Evolutionary conservation across 2,113 vertebrate species (phyloP), one percentile per base, ranked within the genome.

Genomic region (Neogobius melanostomus): DNA sequence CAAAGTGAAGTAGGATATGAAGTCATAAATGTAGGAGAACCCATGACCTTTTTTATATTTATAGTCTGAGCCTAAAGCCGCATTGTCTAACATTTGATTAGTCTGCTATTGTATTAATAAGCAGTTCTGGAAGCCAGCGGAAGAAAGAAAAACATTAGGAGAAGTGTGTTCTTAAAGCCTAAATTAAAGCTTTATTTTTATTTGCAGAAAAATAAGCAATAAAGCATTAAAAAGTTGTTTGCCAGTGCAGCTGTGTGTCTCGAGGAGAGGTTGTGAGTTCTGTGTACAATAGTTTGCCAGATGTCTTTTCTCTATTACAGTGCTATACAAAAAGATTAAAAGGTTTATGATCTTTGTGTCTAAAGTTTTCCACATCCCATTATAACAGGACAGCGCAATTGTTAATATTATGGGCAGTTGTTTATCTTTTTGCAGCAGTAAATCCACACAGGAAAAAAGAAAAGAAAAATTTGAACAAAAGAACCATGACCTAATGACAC

Each of bases 401-500:
- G 28, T 36, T 36, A 36, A 36, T 36, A 36, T 36, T 4, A 36
- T 3, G 28, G 28, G 28, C 28, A 36, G 28, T 36, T 28, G 28
- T 28, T 36, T 36, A 36, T 66, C 80, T 68, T 74, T 80, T 75
- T 53, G 56, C 44, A 51, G 54, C 61, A 53, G 76, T 82, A 81
- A 57, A 66, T 79, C 45, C 71, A 72, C 69, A 75, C 53, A 66
- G 71, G 84, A 76, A 80, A 81, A 83, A 75, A 80, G 76, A 85
- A 82, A 75, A 80, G 76, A 85, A 82, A 84, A 89, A 81, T 0
- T 57, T 80, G 90, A 95, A 96, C 94, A 97, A 96, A 21, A 95
- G 91, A 93, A 91, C 89, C 51, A 94, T 96, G 95, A 97, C 94
- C 95, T 95, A 95, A 95, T 93, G 91, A 88, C 81, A 88, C 80